Percentiles rank a stretch among this genome's conserved stretches.
These are phyloP conservation scores for Leptinotarsa rubiginosa DNA, from an alignment of 2,888 invertebrate species.

Conservation along the genomic window DNA sequence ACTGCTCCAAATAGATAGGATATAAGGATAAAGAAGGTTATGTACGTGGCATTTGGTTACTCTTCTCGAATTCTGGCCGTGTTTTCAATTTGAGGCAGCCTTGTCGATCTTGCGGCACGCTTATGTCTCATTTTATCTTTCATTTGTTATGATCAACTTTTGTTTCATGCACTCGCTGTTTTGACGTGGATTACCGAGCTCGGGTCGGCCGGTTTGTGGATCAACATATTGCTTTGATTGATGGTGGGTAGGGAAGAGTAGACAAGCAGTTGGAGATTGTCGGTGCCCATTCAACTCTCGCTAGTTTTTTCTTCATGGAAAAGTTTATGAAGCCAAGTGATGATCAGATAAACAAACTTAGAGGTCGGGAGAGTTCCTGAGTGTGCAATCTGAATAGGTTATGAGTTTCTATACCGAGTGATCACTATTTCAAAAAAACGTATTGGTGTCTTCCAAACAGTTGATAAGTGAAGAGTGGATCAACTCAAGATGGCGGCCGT, in stretches of 20 bases:
- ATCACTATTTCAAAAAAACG: too few relatives aligned
- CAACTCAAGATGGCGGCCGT: too few relatives aligned
- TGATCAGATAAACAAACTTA: too few relatives aligned
- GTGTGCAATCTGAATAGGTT: too few relatives aligned
- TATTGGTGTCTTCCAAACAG: too few relatives aligned
- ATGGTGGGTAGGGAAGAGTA: background rate
- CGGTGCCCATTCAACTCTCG: too few relatives aligned
- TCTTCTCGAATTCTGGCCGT: constrained; percentile 39
- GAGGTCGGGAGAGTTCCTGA: too few relatives aligned
- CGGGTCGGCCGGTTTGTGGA: background rate
- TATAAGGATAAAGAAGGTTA: constrained; percentile 56
- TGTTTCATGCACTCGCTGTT: constrained; percentile 6
- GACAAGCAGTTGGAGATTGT: too few relatives aligned
- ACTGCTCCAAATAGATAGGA: constrained; percentile 60
- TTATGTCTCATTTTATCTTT: constrained; percentile 19
- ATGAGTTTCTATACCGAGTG: too few relatives aligned
- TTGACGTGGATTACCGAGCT: background rate
- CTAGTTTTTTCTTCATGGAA: too few relatives aligned
- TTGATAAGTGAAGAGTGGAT: too few relatives aligned
- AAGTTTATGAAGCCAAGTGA: too few relatives aligned
- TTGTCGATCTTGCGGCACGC: constrained; percentile 38
- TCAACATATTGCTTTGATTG: constrained; percentile 8
- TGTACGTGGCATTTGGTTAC: constrained; percentile 56
- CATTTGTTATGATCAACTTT: constrained; percentile 15
- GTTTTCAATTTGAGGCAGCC: constrained; percentile 40